phyloP scores from a whole-genome alignment of 2,888 invertebrate genomes.

The Amiota communis region DNA sequence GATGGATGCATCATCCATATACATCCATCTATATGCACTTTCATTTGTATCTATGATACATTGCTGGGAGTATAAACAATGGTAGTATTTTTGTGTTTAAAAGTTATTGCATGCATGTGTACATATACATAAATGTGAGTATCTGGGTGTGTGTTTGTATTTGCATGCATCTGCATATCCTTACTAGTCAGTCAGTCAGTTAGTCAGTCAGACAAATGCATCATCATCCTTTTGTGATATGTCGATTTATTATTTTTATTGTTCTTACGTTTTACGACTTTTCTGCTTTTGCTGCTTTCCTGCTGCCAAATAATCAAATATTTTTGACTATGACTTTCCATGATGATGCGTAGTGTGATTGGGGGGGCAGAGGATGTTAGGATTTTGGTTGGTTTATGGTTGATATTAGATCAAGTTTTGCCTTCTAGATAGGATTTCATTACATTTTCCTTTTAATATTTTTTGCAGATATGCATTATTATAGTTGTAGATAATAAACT shows the following conservation, averaged over 20 bases:
- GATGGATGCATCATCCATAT: background rate
- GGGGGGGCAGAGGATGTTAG: no score
- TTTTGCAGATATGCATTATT: conserved; percentile 15
- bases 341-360: no score
- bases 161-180: conserved; percentile 19
- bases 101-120: background rate
- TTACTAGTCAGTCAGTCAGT: background rate
- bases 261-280: conserved; percentile 64
- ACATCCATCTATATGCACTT: background rate
- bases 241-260: conserved; percentile 67
- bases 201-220: conserved; percentile 13
- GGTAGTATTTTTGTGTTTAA: no score
- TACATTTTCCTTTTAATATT: conserved; percentile 21
- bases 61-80: no score
- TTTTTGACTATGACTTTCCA: conserved; percentile 33
- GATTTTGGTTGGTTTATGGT: conserved; percentile 43
- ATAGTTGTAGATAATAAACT: conserved; percentile 1
- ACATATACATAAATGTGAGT: background rate
- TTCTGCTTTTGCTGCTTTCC: conserved; percentile 60
- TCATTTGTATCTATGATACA: background rate
- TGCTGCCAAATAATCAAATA: conserved; percentile 51
- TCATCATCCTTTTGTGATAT: conserved; percentile 59
- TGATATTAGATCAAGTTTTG: background rate
- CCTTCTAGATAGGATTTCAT: conserved; percentile 25
- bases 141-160: background rate